phyloP scores from a whole-genome alignment of 2,797 vertebrate genomes.

The Acestrorhynchus altus region DNA sequence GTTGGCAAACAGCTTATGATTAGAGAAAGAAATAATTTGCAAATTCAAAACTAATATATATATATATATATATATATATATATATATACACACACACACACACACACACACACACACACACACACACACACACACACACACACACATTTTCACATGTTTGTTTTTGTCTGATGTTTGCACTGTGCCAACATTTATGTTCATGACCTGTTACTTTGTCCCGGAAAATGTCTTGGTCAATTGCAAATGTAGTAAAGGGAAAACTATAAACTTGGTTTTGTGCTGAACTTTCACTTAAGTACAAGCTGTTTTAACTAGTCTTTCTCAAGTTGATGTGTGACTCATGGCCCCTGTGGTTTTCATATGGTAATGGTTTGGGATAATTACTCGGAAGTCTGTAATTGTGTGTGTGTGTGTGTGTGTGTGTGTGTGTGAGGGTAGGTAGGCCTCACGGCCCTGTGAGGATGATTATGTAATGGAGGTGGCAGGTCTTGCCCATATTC shows the following conservation, averaged over 20 bases:
- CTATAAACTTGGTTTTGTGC: too few relatives aligned
- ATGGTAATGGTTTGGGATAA: constrained; percentile 6
- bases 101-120: too few relatives aligned
- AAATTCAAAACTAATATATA: too few relatives aligned
- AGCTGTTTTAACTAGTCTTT: not conserved
- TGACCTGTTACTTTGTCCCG: too few relatives aligned
- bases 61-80: too few relatives aligned
- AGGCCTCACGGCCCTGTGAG: not conserved
- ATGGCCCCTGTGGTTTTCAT: not conserved
- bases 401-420: constrained; percentile 26
- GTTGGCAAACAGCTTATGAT: too few relatives aligned
- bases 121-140: too few relatives aligned
- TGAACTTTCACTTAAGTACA: not conserved
- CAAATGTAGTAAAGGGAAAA: not conserved
- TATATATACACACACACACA: too few relatives aligned
- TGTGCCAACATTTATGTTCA: too few relatives aligned
- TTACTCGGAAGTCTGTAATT: constrained; percentile 1
- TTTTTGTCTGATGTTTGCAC: too few relatives aligned
- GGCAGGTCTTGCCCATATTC: constrained; percentile 65
- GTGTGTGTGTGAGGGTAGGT: constrained; percentile 28
- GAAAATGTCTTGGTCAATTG: not conserved
- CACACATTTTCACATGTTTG: too few relatives aligned
- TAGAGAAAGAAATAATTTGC: too few relatives aligned
- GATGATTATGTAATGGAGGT: constrained; percentile 46
- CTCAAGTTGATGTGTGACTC: not conserved